A percentile compares a stretch with the other conserved stretches of the same genome.
These are phyloP conservation scores for Liposcelis brunnea DNA, from an alignment of 2,888 invertebrate species.

Conservation along the genomic window DNA sequence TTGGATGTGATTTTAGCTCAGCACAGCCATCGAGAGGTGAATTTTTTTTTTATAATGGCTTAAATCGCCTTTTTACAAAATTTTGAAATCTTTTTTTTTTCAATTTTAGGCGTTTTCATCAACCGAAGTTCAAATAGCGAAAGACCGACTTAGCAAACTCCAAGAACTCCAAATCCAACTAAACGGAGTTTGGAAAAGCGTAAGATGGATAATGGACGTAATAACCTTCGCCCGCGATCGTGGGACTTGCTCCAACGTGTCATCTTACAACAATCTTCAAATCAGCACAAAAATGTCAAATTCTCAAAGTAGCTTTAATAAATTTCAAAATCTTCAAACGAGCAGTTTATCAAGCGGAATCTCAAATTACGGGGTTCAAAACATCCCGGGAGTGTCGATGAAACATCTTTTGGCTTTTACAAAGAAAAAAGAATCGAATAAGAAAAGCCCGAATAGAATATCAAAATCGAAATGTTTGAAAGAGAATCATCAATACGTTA, in stretches of 20 bases:
- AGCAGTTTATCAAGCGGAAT: no score
- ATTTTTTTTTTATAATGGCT: no score
- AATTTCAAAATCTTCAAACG: no score
- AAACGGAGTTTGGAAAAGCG: slow-evolving; percentile 81
- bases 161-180: slow-evolving; percentile 71
- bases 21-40: slow-evolving; percentile 70
- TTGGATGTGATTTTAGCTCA: slow-evolving; percentile 81
- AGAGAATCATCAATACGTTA: slow-evolving; percentile 22
- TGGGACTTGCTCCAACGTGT: slow-evolving; percentile 21
- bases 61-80: not conserved
- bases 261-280: no score
- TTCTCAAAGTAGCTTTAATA: no score
- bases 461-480: slow-evolving; percentile 1
- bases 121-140: slow-evolving; percentile 68
- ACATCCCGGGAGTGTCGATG: slow-evolving; percentile 23
- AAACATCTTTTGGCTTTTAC: slow-evolving; percentile 24
- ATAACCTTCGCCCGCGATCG: slow-evolving; percentile 85
- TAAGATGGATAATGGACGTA: slow-evolving; percentile 92
- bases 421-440: not conserved
- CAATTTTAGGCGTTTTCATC: slow-evolving; percentile 63
- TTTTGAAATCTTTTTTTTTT: no score
- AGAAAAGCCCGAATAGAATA: no score
- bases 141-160: slow-evolving; percentile 63
- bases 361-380: slow-evolving; percentile 10
- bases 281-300: no score